Evolutionary conservation across 1,140 invertebrate genomes (phyloP).

Genomic region (Psilanteris sp.): DNA sequence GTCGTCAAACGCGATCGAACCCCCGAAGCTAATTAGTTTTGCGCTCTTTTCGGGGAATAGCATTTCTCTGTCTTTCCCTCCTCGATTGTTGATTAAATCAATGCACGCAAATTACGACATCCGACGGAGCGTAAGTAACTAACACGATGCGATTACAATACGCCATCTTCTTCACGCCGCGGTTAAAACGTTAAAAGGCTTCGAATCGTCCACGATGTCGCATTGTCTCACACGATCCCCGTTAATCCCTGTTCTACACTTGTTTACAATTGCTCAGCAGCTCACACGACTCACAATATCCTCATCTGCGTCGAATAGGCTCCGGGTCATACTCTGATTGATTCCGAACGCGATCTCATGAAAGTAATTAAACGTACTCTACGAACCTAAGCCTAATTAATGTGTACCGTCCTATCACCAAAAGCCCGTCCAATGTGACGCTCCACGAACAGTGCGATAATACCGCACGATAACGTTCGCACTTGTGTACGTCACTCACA

Average conservation of each 20-base stretch:
- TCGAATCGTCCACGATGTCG: constrained; percentile 37
- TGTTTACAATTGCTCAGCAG: constrained; percentile 78
- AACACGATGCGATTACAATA: constrained; percentile 74
- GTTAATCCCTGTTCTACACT: constrained; percentile 76
- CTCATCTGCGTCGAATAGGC: constrained; percentile 51
- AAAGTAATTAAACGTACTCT: constrained; percentile 79
- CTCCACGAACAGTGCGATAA: constrained; percentile 61
- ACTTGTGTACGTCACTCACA: constrained; percentile 61
- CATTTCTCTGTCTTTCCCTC: constrained; percentile 5
- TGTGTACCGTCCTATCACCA: constrained; percentile 63
- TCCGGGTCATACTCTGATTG: constrained; percentile 47
- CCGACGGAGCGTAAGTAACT: constrained; percentile 69
- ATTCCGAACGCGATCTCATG: constrained; percentile 73
- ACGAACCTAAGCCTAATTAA: constrained; percentile 77
- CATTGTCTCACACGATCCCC: constrained; percentile 58
- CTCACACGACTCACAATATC: constrained; percentile 72
- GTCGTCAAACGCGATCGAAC: constrained; percentile 36
- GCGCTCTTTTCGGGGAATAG: constrained; percentile 26
- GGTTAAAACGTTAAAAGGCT: constrained; percentile 48
- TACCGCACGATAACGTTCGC: constrained; percentile 50
- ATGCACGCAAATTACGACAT: constrained; percentile 73
- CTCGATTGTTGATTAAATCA: constrained; percentile 71
- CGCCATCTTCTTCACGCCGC: constrained; percentile 50
- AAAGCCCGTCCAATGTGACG: constrained; percentile 47
- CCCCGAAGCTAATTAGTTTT: constrained; percentile 43